A percentile compares a stretch with the other conserved stretches of the same genome.
phyloP scores from a whole-genome alignment of 2,113 vertebrate species.

The Pterophyllum scalare region DNA sequence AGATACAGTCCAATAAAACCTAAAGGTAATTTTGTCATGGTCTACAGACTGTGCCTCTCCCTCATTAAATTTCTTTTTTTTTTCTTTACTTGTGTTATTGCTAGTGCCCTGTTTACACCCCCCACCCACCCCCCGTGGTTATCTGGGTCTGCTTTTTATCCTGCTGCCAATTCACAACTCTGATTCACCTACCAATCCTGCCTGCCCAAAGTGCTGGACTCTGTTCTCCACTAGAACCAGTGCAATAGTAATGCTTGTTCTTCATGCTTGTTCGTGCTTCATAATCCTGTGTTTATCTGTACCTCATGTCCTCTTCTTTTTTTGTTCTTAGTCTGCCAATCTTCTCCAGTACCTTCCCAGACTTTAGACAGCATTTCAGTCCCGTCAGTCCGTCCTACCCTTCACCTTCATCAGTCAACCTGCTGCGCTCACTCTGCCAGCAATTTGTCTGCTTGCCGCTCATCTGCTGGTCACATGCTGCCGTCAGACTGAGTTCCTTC shows the following conservation, averaged over 20 bases:
- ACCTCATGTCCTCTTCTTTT: background rate
- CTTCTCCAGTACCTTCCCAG: background rate
- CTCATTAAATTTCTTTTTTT: background rate
- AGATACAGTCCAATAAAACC: background rate
- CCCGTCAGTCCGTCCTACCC: background rate
- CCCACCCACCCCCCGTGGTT: too few relatives aligned
- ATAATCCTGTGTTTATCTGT: background rate
- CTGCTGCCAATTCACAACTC: background rate
- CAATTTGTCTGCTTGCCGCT: background rate
- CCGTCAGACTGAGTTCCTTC: background rate
- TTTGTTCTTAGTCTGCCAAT: too few relatives aligned
- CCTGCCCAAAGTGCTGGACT: background rate
- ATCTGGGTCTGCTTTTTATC: background rate
- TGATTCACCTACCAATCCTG: background rate
- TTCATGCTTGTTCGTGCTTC: background rate
- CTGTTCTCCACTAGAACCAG: background rate
- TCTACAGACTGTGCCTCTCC: background rate
- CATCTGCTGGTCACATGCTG: background rate
- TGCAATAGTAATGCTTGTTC: background rate
- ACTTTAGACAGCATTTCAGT: background rate
- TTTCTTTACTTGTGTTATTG: background rate
- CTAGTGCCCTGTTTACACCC: background rate
- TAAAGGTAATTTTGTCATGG: background rate
- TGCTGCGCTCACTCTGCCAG: background rate
- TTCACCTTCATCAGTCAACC: background rate